A percentile compares a stretch with the other conserved stretches of the same genome.
phyloP scores from a whole-genome alignment of 2,113 vertebrate genomes.

The Gadus macrocephalus region DNA sequence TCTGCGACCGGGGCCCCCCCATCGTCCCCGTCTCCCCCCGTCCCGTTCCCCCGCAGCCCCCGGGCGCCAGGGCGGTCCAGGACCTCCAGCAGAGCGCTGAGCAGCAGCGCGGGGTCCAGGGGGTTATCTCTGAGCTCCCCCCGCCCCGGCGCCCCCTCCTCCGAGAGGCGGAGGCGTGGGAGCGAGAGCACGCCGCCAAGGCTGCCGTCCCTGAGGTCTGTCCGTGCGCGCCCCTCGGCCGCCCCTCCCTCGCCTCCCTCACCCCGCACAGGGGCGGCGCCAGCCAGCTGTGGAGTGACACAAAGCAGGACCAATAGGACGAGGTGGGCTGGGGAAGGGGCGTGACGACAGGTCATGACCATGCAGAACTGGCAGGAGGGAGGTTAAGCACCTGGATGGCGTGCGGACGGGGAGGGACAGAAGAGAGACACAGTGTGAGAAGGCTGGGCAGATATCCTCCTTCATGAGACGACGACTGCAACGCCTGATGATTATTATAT shows the following conservation, averaged over 20 bases:
- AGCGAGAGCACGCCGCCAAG: slow-evolving; percentile 38
- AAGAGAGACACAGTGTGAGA: background rate
- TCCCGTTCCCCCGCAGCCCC: slow-evolving; percentile 14
- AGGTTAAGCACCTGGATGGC: slow-evolving; percentile 69
- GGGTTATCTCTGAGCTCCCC: slow-evolving; percentile 60
- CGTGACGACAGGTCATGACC: slow-evolving; percentile 78
- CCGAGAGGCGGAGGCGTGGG: slow-evolving; percentile 32
- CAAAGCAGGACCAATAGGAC: slow-evolving; percentile 73
- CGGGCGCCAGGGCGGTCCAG: slow-evolving; percentile 67
- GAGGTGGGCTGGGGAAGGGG: slow-evolving; percentile 67
- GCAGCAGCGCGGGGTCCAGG: slow-evolving; percentile 70
- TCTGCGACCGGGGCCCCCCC: slow-evolving; percentile 40
- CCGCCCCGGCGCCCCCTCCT: slow-evolving; percentile 10
- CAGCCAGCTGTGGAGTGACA: slow-evolving; percentile 66
- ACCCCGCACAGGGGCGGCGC: slow-evolving; percentile 62
- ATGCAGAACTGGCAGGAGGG: slow-evolving; percentile 73
- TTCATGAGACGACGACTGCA: background rate
- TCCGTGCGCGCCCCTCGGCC: slow-evolving; percentile 53
- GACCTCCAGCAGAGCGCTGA: slow-evolving; percentile 78
- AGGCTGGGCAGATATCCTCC: background rate
- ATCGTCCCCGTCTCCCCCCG: slow-evolving; percentile 18
- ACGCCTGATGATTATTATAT: too few species aligned
- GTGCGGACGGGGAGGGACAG: slow-evolving; percentile 25
- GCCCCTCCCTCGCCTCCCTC: slow-evolving; percentile 57
- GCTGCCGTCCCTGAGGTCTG: slow-evolving; percentile 59